Conservation (phyloP, 1,140 invertebrate species). For the Saxidomus purpurata region DNA sequence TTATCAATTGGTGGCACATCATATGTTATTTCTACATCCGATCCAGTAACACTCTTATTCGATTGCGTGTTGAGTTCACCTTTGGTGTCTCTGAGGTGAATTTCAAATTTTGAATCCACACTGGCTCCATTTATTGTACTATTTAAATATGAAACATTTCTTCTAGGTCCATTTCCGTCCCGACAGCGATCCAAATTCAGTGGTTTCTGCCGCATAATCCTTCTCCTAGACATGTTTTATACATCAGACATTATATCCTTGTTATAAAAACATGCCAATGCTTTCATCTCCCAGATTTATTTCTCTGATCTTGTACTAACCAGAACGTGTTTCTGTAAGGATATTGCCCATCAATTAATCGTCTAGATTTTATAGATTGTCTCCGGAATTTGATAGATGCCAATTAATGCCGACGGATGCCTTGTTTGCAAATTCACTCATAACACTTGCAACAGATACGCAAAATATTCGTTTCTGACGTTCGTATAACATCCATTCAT, state of each 20-base stretch:
- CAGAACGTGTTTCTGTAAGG: background rate
- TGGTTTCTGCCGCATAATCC: background rate
- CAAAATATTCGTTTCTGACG: constrained; percentile 13
- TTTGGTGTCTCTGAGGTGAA: background rate
- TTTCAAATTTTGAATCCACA: background rate
- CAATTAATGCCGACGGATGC: background rate
- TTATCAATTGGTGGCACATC: background rate
- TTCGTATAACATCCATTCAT: background rate
- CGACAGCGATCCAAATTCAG: background rate
- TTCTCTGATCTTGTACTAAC: background rate
- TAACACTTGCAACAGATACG: background rate
- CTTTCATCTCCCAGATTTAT: background rate
- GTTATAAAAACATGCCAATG: constrained; percentile 17
- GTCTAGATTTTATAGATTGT: background rate
- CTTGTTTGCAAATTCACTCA: background rate
- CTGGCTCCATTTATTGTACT: too few relatives aligned
- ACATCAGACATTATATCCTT: background rate
- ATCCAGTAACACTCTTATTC: background rate
- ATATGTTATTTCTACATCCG: background rate
- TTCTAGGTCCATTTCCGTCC: background rate
- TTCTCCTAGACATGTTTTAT: constrained; percentile 6
- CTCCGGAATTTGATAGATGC: background rate
- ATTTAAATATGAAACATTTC: too few relatives aligned
- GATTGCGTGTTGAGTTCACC: background rate
- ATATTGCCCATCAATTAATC: background rate